Evolutionary conservation across 2,113 vertebrate species (phyloP).

Genomic region (Oncorhynchus tshawytscha): DNA sequence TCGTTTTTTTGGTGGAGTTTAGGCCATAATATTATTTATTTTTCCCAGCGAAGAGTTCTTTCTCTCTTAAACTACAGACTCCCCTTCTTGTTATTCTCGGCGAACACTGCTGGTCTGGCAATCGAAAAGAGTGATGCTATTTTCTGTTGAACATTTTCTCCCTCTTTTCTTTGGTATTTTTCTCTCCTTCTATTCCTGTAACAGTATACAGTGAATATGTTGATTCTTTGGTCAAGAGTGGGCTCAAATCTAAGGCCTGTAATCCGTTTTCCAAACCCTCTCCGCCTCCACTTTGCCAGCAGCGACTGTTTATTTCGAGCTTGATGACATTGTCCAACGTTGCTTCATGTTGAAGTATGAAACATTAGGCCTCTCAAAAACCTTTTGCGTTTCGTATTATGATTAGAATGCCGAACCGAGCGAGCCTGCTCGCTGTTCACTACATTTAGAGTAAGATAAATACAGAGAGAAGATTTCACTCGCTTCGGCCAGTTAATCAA

Average conservation of each 20-base stretch:
- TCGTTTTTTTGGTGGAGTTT: constrained; percentile 51
- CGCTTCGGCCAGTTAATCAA: constrained; percentile 12
- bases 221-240: constrained; percentile 64
- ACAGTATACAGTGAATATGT: constrained; percentile 61
- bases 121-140: constrained; percentile 57
- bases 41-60: constrained; percentile 50
- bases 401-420: constrained; percentile 21
- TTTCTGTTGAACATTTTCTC: constrained; percentile 54
- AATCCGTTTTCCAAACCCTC: constrained; percentile 67
- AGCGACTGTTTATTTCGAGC: constrained; percentile 58
- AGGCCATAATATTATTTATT: constrained; percentile 55
- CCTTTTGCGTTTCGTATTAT: constrained; percentile 19
- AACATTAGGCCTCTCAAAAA: constrained; percentile 26
- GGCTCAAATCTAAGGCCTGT: constrained; percentile 62
- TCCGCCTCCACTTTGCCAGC: constrained; percentile 41
- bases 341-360: constrained; percentile 42
- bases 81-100: constrained; percentile 65
- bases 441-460: constrained; percentile 12
- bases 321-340: constrained; percentile 58
- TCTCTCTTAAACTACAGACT: constrained; percentile 50
- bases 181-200: constrained; percentile 57
- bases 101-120: constrained; percentile 50
- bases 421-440: constrained; percentile 12
- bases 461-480: constrained; percentile 14
- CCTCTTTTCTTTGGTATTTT: background rate